Percentiles rank a stretch among this genome's conserved stretches.
Evolutionary conservation across 2,888 invertebrate genomes (phyloP).

Genomic region (Magallana nippona): DNA sequence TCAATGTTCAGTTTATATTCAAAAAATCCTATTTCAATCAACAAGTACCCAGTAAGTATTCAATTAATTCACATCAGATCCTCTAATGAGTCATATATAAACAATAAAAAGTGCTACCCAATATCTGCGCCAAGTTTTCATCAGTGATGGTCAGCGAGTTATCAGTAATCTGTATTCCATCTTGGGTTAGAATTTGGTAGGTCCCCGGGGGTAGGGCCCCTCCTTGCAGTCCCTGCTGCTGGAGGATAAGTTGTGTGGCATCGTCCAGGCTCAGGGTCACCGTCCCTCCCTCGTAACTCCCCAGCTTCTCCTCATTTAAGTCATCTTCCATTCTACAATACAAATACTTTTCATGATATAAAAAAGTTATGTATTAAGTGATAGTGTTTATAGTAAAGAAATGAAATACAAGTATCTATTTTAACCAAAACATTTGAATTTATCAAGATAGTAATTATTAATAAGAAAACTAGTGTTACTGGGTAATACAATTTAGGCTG

Average conservation of each 20-base stretch:
- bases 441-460: no score
- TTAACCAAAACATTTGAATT: no score
- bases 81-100: no score
- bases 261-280: conserved; percentile 70
- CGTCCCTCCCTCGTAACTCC: conserved; percentile 51
- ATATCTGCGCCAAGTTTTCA: conserved; percentile 23
- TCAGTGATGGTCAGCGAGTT: conserved; percentile 43
- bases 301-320: neutral
- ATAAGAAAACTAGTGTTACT: no score
- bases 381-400: no score
- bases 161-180: conserved; percentile 46
- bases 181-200: conserved; percentile 67
- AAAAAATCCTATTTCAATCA: no score
- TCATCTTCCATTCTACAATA: conserved; percentile 20
- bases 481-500: no score
- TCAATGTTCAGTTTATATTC: no score
- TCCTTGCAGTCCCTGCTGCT: conserved; percentile 64
- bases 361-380: neutral
- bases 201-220: conserved; percentile 66
- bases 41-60: no score
- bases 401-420: no score
- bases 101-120: neutral
- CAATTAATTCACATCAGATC: no score
- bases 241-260: conserved; percentile 67
- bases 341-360: neutral